These are phyloP conservation scores for Glaucidium brasilianum DNA, from an alignment of 2,113 vertebrate species.

Conservation along the genomic window DNA sequence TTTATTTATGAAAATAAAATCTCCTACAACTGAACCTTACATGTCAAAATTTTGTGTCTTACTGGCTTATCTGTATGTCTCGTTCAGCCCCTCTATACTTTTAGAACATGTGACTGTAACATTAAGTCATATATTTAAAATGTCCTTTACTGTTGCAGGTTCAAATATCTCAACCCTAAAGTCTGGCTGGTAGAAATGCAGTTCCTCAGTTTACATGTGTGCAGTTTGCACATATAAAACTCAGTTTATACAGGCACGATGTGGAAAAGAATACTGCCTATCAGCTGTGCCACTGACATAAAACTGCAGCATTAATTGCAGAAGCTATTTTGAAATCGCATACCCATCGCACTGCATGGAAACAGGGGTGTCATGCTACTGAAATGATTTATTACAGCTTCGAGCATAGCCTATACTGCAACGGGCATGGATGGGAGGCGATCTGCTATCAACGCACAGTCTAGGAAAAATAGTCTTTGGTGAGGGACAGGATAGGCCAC, in stretches of 20 bases:
- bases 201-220: accelerated
- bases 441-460: accelerated
- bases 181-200: accelerated
- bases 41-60: not conserved
- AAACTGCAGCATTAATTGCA: not conserved
- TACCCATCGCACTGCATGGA: accelerated
- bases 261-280: accelerated
- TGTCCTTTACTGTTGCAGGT: not conserved
- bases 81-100: not conserved
- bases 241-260: not conserved
- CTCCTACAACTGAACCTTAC: not conserved
- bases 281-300: not conserved
- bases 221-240: accelerated
- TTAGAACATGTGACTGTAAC: not conserved
- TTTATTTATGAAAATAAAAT: not conserved
- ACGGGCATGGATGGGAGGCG: accelerated
- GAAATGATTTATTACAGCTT: not conserved
- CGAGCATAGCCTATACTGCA: not conserved
- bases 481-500: not conserved
- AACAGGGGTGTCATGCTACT: not conserved
- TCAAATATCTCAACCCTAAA: too few species aligned
- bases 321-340: not conserved
- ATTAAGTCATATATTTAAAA: not conserved
- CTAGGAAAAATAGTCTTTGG: accelerated
- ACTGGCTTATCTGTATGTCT: accelerated